Percentiles rank a stretch among this genome's conserved stretches.
Conservation (phyloP, 1,140 invertebrate genomes). For the Procambarus virginalis region DNA sequence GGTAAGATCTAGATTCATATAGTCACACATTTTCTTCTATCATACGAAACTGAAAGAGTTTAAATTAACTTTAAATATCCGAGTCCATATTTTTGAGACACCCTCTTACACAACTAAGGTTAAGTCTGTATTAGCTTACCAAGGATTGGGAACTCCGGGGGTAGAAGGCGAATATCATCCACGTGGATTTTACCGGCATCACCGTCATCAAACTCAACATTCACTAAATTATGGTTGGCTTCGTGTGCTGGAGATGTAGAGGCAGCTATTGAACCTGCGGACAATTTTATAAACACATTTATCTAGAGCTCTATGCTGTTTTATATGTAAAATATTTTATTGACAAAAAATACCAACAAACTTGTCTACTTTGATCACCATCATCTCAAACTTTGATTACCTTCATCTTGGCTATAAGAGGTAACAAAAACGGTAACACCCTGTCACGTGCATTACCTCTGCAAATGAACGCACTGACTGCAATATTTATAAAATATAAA, state of each 20-base stretch:
- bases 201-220: constrained; percentile 96
- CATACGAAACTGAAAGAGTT: too few relatives aligned
- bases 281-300: not conserved
- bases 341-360: not conserved
- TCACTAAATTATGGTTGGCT: constrained; percentile 84
- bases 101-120: not conserved
- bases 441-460: too few relatives aligned
- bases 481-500: too few relatives aligned
- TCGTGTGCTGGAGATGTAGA: constrained; percentile 66
- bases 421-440: too few relatives aligned
- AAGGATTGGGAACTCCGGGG: constrained; percentile 87
- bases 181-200: constrained; percentile 93
- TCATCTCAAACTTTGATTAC: too few relatives aligned
- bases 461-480: too few relatives aligned
- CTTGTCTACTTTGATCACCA: not conserved
- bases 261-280: constrained; percentile 47
- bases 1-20: too few relatives aligned
- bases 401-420: too few relatives aligned
- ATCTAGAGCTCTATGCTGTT: not conserved
- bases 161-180: constrained; percentile 90
- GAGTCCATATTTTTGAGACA: too few relatives aligned
- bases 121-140: constrained; percentile 71
- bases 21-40: too few relatives aligned
- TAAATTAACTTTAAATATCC: too few relatives aligned
- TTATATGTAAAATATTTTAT: not conserved